These are phyloP conservation scores for Calephelis nemesis DNA, from an alignment of 1,140 invertebrate genomes.

Conservation along the genomic window DNA sequence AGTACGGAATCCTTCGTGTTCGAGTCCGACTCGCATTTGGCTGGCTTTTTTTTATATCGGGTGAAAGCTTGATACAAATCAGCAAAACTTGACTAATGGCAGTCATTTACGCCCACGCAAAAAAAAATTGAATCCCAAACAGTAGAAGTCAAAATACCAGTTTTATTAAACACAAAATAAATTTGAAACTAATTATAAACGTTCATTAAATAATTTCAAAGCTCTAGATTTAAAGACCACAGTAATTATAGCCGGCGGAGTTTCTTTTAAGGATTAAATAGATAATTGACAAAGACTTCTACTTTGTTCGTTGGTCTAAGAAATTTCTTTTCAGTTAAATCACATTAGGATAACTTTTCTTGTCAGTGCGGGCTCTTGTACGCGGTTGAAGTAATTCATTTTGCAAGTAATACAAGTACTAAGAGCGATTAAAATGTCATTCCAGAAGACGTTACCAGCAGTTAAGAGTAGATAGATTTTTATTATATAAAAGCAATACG, in stretches of 20 bases:
- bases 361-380: neutral
- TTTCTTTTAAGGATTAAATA: constrained; percentile 14
- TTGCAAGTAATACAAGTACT: neutral
- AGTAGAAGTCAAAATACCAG: neutral
- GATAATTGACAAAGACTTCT: constrained; percentile 20
- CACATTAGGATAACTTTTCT: neutral
- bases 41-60: too few species aligned
- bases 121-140: neutral
- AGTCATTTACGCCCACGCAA: too few species aligned
- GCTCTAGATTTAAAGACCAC: constrained; percentile 1
- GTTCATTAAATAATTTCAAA: constrained; percentile 8
- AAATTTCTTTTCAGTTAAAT: constrained; percentile 10
- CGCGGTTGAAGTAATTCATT: neutral
- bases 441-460: too few species aligned
- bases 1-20: too few species aligned
- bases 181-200: neutral
- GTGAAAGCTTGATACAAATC: too few species aligned
- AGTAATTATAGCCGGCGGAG: constrained; percentile 4
- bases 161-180: neutral
- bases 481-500: too few species aligned
- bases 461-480: too few species aligned
- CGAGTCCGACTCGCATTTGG: too few species aligned
- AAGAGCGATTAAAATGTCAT: too few species aligned
- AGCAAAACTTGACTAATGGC: too few species aligned
- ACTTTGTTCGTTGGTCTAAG: constrained; percentile 5